Evolutionary conservation across 2,888 invertebrate genomes (phyloP).

Genomic region (Lapara coniferarum): DNA sequence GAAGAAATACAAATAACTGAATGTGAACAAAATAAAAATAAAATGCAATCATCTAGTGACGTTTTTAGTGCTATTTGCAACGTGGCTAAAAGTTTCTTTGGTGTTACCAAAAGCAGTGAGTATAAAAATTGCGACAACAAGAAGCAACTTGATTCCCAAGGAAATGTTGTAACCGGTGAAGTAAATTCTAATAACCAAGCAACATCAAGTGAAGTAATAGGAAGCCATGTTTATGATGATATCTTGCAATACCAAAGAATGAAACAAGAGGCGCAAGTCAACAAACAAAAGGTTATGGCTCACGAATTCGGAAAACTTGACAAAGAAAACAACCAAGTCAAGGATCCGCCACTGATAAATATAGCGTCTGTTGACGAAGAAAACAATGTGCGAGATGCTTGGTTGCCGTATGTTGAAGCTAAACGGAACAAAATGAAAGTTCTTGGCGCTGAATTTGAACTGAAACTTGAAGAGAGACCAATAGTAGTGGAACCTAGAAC

Average conservation of each 20-base stretch:
- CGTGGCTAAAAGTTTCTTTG: slow-evolving; percentile 68
- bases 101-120: slow-evolving; percentile 49
- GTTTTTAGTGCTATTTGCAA: slow-evolving; percentile 68
- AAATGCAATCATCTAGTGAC: slow-evolving; percentile 52
- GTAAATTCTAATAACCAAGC: slow-evolving; percentile 44
- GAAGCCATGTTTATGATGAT: slow-evolving; percentile 60
- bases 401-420: slow-evolving; percentile 60
- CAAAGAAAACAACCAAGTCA: slow-evolving; percentile 59
- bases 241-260: slow-evolving; percentile 64
- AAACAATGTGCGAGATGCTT: slow-evolving; percentile 57
- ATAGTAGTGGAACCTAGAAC: slow-evolving; percentile 53
- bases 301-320: slow-evolving; percentile 74
- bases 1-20: slow-evolving; percentile 40
- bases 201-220: slow-evolving; percentile 66
- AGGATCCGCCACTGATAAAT: slow-evolving; percentile 42
- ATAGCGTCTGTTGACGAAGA: slow-evolving; percentile 57
- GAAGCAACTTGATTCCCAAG: slow-evolving; percentile 65
- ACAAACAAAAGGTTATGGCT: slow-evolving; percentile 80
- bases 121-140: slow-evolving; percentile 61
- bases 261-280: slow-evolving; percentile 73
- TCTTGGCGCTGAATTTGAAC: slow-evolving; percentile 59
- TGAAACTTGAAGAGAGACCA: slow-evolving; percentile 39
- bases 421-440: slow-evolving; percentile 68
- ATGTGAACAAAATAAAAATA: slow-evolving; percentile 45
- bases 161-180: slow-evolving; percentile 58